phyloP scores from a whole-genome alignment of 64 coral and sea anemone genomes.

The Pocillopora verrucosa region DNA sequence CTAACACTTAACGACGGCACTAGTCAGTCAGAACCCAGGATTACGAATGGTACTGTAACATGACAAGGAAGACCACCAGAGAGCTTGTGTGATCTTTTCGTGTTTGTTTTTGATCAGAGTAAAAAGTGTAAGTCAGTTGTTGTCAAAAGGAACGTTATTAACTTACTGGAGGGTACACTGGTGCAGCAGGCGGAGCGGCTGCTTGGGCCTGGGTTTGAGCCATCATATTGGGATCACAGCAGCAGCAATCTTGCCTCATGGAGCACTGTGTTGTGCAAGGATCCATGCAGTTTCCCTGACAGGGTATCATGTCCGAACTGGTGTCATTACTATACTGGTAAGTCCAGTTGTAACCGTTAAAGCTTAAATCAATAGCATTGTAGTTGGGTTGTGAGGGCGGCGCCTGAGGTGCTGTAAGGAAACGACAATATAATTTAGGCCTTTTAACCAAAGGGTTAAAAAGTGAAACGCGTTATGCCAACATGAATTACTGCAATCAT shows the following conservation, averaged over 20 bases:
- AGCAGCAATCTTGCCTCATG: conserved; percentile 76
- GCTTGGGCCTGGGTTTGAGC: conserved; percentile 4
- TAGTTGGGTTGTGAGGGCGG: conserved; percentile 14
- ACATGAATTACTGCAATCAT: too few species aligned
- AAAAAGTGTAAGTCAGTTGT: too few species aligned
- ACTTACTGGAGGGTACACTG: conserved; percentile 22
- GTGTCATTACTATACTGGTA: conserved; percentile 35
- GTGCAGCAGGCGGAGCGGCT: conserved; percentile 12
- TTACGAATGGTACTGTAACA: too few species aligned
- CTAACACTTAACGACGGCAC: too few species aligned
- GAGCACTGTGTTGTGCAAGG: conserved; percentile 66
- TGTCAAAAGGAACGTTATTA: too few species aligned
- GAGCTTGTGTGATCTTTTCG: too few species aligned
- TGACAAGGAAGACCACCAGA: too few species aligned
- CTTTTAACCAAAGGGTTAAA: too few species aligned
- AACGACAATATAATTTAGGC: not conserved
- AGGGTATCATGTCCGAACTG: conserved; percentile 58
- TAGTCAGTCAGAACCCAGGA: too few species aligned
- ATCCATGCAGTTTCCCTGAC: conserved; percentile 68
- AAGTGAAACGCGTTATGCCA: too few species aligned
- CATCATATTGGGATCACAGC: conserved; percentile 65
- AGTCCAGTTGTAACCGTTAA: conserved; percentile 73
- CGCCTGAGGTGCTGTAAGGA: conserved; percentile 21
- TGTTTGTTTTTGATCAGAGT: too few species aligned
- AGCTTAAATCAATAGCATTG: conserved; percentile 63